Conservation (phyloP, 2,113 vertebrate species). For the Tenrec ecaudatus region DNA sequence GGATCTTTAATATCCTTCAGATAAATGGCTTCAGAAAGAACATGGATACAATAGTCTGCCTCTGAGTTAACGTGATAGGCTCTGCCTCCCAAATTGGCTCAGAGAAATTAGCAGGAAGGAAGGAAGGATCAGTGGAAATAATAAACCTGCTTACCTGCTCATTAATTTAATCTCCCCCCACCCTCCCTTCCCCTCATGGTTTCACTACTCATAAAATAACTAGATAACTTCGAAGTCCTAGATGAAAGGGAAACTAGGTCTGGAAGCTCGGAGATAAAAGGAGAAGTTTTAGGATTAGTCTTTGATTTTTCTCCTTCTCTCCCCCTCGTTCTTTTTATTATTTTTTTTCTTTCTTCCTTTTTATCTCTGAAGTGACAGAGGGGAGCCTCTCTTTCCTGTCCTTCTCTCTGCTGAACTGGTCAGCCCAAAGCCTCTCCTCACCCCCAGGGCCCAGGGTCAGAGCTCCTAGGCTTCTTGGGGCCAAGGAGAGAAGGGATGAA, state of each 20-base stretch:
- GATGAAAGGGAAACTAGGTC: constrained; percentile 86
- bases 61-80: constrained; percentile 74
- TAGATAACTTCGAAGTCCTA: constrained; percentile 84
- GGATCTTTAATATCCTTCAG: constrained; percentile 67
- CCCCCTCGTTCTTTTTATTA: constrained; percentile 32
- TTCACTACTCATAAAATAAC: constrained; percentile 78
- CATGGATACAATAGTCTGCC: constrained; percentile 67
- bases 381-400: not conserved
- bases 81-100: constrained; percentile 85
- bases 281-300: constrained; percentile 86
- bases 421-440: not conserved
- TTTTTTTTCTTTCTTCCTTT: constrained; percentile 62
- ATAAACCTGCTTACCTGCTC: constrained; percentile 88
- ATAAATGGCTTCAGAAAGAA: constrained; percentile 76
- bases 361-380: constrained; percentile 68
- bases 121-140: constrained; percentile 87
- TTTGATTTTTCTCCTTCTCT: constrained; percentile 80
- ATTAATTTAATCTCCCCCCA: constrained; percentile 85
- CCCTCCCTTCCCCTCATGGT: constrained; percentile 68
- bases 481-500: not conserved
- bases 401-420: constrained; percentile 7
- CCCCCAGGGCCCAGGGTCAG: not conserved
- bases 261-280: constrained; percentile 88
- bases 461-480: not conserved
- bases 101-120: constrained; percentile 86